Evolutionary conservation across 2,797 vertebrate genomes (phyloP), one percentile per base, ranked within the genome.

Genomic region (Bucorvus abyssinicus): DNA sequence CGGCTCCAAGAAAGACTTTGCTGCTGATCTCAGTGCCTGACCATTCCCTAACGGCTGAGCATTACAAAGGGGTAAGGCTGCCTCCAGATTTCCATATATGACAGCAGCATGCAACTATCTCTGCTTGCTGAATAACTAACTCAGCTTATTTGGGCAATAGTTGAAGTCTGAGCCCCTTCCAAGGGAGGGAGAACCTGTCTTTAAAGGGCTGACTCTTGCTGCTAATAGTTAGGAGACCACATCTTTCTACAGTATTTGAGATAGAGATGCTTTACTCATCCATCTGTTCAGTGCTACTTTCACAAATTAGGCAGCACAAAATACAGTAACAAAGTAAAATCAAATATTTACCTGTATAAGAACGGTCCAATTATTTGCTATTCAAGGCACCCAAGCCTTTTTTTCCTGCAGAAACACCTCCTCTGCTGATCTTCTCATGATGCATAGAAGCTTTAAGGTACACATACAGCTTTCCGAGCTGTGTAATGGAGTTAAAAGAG

Each of bases 1-100:
- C 2, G 17, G 12, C 56, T 83, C 17, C 63, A 36, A 49, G 64
- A 20, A 2, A 9, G 26, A 22, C 14, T 24, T 40, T 0, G 0
- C 11, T 77, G 57, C 14, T 14, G 45, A 56, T 75, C 26, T 23
- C 57, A 56, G 1, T 38, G 27, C 55, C 29, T 79, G 67, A 53
- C 3, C 11, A 15, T 84, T 93, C 22, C 38, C 12, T 53, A 7
- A 5, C 6, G 56, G 27, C 34, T 42, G 36, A 47, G 24, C 10
- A 26, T 40, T 67, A 34, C 32, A 63, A 4, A 3, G 30, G 29
- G 5, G 12, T n/a, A 29, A 84, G n/a, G 24, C 23, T 90, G 26
- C 52, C 57, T 85, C 36, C 53, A n/a, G 36, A 7, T 65, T 76
- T 56, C 56, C 23, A 22, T 44, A 52, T 1, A 0, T 7, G 10